A percentile compares a stretch with the other conserved stretches of the same genome.
phyloP scores from a whole-genome alignment of 2,113 vertebrate genomes.

The Eolophus roseicapilla region DNA sequence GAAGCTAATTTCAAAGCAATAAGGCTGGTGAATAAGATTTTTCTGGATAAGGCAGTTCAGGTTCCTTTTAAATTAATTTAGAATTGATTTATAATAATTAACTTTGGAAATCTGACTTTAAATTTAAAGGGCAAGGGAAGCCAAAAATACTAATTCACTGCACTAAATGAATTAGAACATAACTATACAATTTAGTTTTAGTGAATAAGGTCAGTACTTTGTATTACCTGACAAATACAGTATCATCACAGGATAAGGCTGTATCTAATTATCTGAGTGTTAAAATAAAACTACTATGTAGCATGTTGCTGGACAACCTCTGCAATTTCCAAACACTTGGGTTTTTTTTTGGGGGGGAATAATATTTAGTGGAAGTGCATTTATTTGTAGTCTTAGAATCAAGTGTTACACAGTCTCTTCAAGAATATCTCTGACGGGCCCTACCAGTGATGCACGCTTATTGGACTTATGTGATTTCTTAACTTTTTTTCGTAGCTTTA shows the following conservation, averaged over 20 bases:
- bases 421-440: not conserved
- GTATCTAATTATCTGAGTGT: not conserved
- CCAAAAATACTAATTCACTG: not conserved
- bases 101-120: not conserved
- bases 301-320: not conserved
- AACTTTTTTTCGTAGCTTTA: not conserved
- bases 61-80: not conserved
- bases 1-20: not conserved
- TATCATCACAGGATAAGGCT: not conserved
- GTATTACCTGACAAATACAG: not conserved
- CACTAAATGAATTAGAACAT: not conserved
- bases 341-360: not conserved
- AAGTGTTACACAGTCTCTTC: not conserved
- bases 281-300: not conserved
- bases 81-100: not conserved
- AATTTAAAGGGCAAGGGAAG: not conserved
- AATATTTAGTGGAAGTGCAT: not conserved
- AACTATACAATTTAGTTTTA: not conserved
- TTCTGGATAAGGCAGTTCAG: not conserved
- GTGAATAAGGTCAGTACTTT: not conserved
- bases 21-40: not conserved
- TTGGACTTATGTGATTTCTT: not conserved
- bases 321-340: not conserved
- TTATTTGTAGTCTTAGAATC: not conserved
- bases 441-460: not conserved